Evolutionary conservation across 2,888 invertebrate genomes (phyloP), one percentile per base, ranked within the genome.

Genomic region (Thelaira solivaga): DNA sequence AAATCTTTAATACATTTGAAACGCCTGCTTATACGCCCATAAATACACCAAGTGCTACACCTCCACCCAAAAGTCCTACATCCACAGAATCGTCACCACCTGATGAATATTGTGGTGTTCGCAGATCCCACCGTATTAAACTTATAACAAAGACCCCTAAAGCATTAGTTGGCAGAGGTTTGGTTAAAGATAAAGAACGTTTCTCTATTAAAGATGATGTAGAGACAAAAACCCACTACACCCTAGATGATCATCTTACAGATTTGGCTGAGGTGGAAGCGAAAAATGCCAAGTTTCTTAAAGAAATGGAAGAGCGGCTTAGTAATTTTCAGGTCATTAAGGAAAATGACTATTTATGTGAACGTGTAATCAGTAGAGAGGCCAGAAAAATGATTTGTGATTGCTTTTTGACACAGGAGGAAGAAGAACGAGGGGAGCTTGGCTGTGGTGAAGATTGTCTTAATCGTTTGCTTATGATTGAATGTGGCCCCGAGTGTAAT

Each of bases 371-470:
- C 74, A 96, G 95, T 88, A 97, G 95, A 86, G 97, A 98, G 88
- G 95, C 96, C 0, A 94, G 95, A 82, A 93, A 96, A 83, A 98
- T 98, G 98, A 92, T 94, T 29, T 98, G 98, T 89, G 98, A 98
- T 89, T 99, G 98, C 88, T 95, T 95, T 85, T 91, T 97, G 81
- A 95, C 95, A 65, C 93, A 94, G 86, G 97, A 97, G 82, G 98
- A 98, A 86, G 91, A 95, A 80, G 92, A 92, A 43, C 90, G 94
- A 72, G 97, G 96, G 0, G 95, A 96, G 85, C 89, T 93, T 77
- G 97, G 97, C 8, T 99, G 99, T 88, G 97, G 97, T 0, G 97
- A 97, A 85, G 97, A 98, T 89, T 99, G 99, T 89, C 92, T 99
- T 34, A 99, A 99, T 90, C 93, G 98, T 86, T 91, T 98, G 87